These are phyloP conservation scores for Microtus ochrogaster DNA, from an alignment of 2,113 vertebrate genomes.

Conservation along the genomic window DNA sequence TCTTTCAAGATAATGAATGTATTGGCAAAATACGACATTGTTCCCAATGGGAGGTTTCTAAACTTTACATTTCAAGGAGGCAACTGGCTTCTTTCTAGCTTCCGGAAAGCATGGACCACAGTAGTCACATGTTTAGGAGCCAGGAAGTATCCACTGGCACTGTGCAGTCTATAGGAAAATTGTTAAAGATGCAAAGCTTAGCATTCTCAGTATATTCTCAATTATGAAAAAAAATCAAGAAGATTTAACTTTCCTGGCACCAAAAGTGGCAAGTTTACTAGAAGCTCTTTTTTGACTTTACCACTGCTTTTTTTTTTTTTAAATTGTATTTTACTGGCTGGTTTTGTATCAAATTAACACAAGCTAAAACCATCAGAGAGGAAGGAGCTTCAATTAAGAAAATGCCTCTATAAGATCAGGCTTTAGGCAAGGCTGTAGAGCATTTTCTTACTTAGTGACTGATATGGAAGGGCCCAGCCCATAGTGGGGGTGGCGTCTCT, in stretches of 20 bases:
- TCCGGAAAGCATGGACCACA: neutral
- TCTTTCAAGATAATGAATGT: constrained; percentile 33
- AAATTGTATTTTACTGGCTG: neutral
- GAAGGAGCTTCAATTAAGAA: neutral
- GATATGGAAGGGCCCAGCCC: too few species aligned
- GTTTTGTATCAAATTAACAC: neutral
- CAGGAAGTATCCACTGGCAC: neutral
- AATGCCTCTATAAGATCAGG: neutral
- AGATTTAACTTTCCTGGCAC: constrained; percentile 21
- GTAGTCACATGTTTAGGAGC: neutral
- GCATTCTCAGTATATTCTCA: neutral
- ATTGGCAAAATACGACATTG: neutral
- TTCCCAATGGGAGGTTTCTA: neutral
- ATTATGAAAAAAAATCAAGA: constrained; percentile 13
- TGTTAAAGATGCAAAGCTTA: neutral
- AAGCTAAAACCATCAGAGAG: neutral
- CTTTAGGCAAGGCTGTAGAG: neutral
- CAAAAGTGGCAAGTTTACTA: constrained; percentile 3
- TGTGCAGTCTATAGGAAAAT: neutral
- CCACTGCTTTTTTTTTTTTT: neutral
- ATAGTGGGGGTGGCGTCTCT: neutral
- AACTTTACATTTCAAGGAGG: constrained; percentile 12
- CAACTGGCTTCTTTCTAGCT: neutral
- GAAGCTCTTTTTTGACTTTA: constrained; percentile 41
- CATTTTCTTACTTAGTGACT: neutral